A percentile compares a stretch with the other conserved stretches of the same genome.
Conservation (phyloP, 2,113 vertebrate genomes). For the Chamaea fasciata region DNA sequence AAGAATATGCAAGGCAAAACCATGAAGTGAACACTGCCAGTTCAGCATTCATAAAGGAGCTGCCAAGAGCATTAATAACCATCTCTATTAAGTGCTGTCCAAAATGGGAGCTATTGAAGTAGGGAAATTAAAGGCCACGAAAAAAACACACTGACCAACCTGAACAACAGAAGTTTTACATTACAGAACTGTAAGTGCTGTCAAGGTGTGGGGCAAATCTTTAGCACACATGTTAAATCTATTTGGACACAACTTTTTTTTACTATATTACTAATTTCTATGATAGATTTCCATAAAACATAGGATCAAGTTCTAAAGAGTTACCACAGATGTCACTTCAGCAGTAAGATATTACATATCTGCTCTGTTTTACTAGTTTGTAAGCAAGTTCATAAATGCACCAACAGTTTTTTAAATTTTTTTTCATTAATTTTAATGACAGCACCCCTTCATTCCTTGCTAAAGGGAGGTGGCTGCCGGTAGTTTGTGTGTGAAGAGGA, state of each 20-base stretch:
- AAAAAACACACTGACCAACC: not conserved
- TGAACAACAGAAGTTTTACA: not conserved
- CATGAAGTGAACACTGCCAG: not conserved
- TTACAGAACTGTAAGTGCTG: not conserved
- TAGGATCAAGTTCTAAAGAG: not conserved
- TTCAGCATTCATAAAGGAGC: not conserved
- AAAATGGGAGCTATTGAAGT: not conserved
- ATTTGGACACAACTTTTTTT: not conserved
- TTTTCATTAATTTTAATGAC: not conserved
- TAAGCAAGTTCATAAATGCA: not conserved
- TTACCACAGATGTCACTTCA: not conserved
- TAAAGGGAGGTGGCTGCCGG: not conserved
- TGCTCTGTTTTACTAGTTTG: not conserved
- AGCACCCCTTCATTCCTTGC: not conserved
- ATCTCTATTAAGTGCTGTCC: not conserved
- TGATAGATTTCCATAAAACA: not conserved
- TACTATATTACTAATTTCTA: not conserved
- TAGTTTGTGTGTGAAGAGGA: not conserved
- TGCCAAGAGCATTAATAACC: not conserved
- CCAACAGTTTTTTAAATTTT: not conserved
- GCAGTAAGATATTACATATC: not conserved
- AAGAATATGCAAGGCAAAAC: not conserved
- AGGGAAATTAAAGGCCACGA: not conserved
- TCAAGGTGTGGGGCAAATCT: not conserved
- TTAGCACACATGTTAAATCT: not conserved